Evolutionary conservation across 2,888 invertebrate genomes (phyloP), one percentile per base, ranked within the genome.

Genomic region (Lithophane socia): DNA sequence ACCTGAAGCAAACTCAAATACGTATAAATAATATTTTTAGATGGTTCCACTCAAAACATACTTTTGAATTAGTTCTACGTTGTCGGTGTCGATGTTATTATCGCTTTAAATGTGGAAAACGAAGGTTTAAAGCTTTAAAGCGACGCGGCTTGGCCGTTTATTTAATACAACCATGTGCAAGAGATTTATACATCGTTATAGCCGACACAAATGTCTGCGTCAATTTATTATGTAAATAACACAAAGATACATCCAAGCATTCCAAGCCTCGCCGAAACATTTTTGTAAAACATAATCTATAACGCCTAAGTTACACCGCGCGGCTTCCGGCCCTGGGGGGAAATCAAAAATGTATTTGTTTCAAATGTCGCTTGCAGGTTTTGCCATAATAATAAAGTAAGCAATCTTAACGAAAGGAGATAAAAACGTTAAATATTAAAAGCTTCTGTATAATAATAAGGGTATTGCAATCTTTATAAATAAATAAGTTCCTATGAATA

Each of bases 1-100:
- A 89, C 89, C 90, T 89, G 90, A 66, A 65, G 75, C 81, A 67
- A 80, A 85, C 83, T 86, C 80, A 86, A 86, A 85, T 75, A 74
- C 76, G 69, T 68, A 72, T 77, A 86, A 86, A 89, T 86, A 84
- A 83, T 84, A 86, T 75, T 83, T 83, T 79, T 58, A 66, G 77
- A 77, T 68, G 70, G 79, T 76, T 73, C 37, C 60, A 73, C 69
- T 68, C 58, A 64, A 64, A 77, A 68, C 44, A 73, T 68, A 58
- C 68, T 72, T 66, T 78, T 63, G 73, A 74, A 79, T 63, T 65
- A 73, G 68, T 52, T 47, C 49, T 49, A 63, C 61, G 24, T 63
- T 68, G 61, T 68, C 42, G 56, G 68, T 47, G 47, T 61, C 68
- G 61, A 61, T 74, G 71, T 77, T 77, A 67, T 61, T 71, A 63